These are phyloP conservation scores for Mythimna impura DNA, from an alignment of 2,888 invertebrate species.

Conservation along the genomic window DNA sequence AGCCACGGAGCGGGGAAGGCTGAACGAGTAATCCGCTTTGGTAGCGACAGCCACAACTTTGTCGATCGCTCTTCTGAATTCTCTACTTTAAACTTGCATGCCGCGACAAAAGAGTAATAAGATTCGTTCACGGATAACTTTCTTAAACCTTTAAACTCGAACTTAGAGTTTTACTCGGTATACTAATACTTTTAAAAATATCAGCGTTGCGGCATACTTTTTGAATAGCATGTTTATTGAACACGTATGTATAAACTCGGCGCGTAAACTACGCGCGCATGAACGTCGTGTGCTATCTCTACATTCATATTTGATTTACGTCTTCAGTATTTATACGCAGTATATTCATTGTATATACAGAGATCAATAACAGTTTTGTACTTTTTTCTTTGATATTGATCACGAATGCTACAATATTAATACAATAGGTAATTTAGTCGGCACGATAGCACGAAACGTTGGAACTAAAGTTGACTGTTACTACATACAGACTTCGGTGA, in stretches of 20 bases:
- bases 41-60: conserved; percentile 79
- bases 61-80: conserved; percentile 80
- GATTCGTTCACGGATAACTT: conserved; percentile 76
- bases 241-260: conserved; percentile 30
- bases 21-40: conserved; percentile 80
- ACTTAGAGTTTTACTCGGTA: conserved; percentile 63
- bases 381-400: conserved; percentile 53
- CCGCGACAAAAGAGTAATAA: conserved; percentile 81
- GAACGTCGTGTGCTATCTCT: conserved; percentile 41
- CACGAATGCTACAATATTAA: conserved; percentile 52
- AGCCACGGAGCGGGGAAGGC: conserved; percentile 69
- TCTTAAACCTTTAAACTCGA: conserved; percentile 70
- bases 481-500: conserved; percentile 34
- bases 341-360: conserved; percentile 27
- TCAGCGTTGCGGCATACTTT: conserved; percentile 45
- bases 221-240: conserved; percentile 50
- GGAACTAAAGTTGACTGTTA: conserved; percentile 39
- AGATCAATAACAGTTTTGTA: conserved; percentile 48
- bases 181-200: conserved; percentile 58
- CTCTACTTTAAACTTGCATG: conserved; percentile 81
- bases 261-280: conserved; percentile 36
- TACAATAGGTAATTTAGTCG: conserved; percentile 43
- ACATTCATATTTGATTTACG: conserved; percentile 57
- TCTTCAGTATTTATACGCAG: conserved; percentile 44
- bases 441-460: conserved; percentile 42